Base-by-base conservation (phyloP, 2,797 vertebrate genomes). In the Antennarius maculatus region DNA sequence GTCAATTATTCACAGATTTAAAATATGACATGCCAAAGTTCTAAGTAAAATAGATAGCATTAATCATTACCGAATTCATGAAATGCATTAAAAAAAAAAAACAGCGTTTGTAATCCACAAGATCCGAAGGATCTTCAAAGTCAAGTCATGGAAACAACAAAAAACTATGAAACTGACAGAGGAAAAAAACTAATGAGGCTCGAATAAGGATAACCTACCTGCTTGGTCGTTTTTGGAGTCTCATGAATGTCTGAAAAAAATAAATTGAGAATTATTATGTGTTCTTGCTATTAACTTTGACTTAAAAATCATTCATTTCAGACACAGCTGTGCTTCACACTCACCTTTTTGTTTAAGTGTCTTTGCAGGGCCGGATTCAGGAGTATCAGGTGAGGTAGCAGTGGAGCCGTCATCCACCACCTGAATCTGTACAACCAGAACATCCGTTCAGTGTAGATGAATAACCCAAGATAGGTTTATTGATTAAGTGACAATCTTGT, bases 361-460 rank as follows among this genome's bases (percentile, higher is more conserved):
- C 85, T 93, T 98, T 61, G 95, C 70, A 12, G 85, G 8, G 48
- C 64, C 89, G 13, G 95, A 93, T 29, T 99, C 97, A 0, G 97
- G 94, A 4, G 94, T 95, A 52, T 99, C 97, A 15, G 97, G 96
- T 63, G 97, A 95, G 0, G 96, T 96, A n/a, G 95, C 95, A 57
- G 94, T 91, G 0, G 94, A 95, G 75, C 95, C 93, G 18, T 98
- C 96, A 14, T 98, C 97, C 69, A 98, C 94, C 46, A 98, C 92
- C 79, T 98, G 97, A 81, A 99, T 94, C 98, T 99, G 86, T n/a
- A 60, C 5, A 70, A 16, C 57, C 23, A 29, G 18, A 13, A 61
- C 4, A 59, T 0, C 17, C 5, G 6, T 56, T 48, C 67, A 31
- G 66, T 14, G 16, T 14, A 16, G 8, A 37, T 6, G 7, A 18